Base-by-base conservation (phyloP, 1,140 invertebrate species). In the Apocrypta bakeri region DNA sequence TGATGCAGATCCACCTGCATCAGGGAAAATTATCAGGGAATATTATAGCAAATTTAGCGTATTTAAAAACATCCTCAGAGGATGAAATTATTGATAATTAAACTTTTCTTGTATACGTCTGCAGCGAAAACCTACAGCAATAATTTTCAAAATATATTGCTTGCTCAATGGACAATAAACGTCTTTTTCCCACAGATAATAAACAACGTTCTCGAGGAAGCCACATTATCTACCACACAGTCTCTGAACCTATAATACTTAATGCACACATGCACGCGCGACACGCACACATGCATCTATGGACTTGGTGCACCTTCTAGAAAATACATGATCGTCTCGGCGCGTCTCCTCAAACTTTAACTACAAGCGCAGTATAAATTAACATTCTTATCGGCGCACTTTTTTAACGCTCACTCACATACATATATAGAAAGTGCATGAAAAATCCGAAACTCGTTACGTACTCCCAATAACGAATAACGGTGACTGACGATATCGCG, bases 391-490 rank as follows among this genome's bases (percentile, higher is more conserved):
- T 79, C 40, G 33, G 6, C 21, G n/a, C 21, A 29, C 6, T 66
- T 24, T 27, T 33, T 64, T 3, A 29, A 2, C 27, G 61, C 24
- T 37, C 25, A 2, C 66, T 12, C 66, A 31, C 66, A 12, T 9
- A 68, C 2, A 68, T 2, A 68, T 24, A 68, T 27, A 4, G 33
- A 37, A 31, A 29, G 63, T 11, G 56, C 25, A 24, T 40, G 37
- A 73, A 72, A 72, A 72, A 79, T 79, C 12, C 29, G 29, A 72
- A 72, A 72, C n/a, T 71, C 42, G 42, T 71, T 61, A 56, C 21
- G 6, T 56, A n/a, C 48, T 3, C 48, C 2, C 21, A n/a, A n/a
- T n/a, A n/a, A n/a, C n/a, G n/a, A n/a, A n/a, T n/a, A n/a, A 2
- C 17, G 66, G 27, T 25, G 77, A 27, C 27, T 6, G 77, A 78